These are phyloP conservation scores for Epicauta chinensis DNA, from an alignment of 1,140 invertebrate species.

Conservation along the genomic window DNA sequence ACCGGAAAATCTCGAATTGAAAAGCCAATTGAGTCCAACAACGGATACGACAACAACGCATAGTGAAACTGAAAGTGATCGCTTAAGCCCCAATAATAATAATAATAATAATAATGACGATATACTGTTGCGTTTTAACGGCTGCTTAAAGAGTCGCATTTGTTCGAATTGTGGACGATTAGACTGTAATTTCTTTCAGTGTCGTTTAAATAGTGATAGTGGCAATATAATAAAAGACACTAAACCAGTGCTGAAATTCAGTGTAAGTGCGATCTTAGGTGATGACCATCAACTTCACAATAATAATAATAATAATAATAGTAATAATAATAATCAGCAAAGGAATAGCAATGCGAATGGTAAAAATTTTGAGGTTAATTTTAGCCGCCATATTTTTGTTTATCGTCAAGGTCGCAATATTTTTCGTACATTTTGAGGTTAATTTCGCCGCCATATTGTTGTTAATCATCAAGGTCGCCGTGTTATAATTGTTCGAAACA, in stretches of 20 bases:
- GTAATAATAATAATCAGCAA: constrained; percentile 16
- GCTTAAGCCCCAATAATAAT: constrained; percentile 18
- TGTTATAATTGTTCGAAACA: too few relatives aligned
- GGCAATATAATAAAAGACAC: constrained; percentile 35
- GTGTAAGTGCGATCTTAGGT: constrained; percentile 84
- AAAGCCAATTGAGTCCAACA: constrained; percentile 5
- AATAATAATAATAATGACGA: constrained; percentile 15
- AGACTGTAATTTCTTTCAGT: constrained; percentile 41
- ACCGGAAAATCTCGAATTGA: constrained; percentile 31
- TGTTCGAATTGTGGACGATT: constrained; percentile 41
- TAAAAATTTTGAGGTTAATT: not conserved
- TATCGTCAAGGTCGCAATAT: too few relatives aligned
- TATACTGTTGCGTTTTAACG: constrained; percentile 34
- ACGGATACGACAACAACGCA: constrained; percentile 18
- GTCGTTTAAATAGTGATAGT: constrained; percentile 34
- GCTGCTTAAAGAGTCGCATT: constrained; percentile 34
- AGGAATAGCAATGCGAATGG: constrained; percentile 22
- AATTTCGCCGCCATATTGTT: too few relatives aligned
- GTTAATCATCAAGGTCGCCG: too few relatives aligned
- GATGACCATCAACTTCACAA: constrained; percentile 36
- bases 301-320: too few relatives aligned
- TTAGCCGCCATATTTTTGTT: too few relatives aligned
- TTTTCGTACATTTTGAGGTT: too few relatives aligned
- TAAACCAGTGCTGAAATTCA: constrained; percentile 84
- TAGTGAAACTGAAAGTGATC: constrained; percentile 26